Conservation (phyloP, 2,113 vertebrate species). For the Callopanchax toddi region DNA sequence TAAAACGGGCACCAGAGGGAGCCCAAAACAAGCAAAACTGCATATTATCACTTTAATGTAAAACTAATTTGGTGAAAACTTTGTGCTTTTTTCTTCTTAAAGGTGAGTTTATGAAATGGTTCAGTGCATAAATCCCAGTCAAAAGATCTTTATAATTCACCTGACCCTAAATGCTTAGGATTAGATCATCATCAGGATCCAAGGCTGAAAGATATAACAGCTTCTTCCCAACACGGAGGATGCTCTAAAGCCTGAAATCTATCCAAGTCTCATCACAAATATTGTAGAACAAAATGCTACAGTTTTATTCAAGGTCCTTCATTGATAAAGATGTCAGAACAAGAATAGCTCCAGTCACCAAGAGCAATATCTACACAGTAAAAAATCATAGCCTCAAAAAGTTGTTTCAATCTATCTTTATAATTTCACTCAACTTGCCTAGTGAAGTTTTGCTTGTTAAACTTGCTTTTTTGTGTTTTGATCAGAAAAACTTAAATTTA, state of each 20-base stretch:
- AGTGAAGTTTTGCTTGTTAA: too few relatives aligned
- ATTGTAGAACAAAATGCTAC: conserved; percentile 42
- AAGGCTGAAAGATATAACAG: conserved; percentile 48
- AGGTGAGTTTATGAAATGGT: conserved; percentile 34
- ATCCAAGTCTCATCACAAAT: conserved; percentile 48
- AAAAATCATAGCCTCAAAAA: too few relatives aligned
- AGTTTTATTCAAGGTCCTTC: conserved; percentile 48
- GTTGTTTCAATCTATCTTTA: too few relatives aligned
- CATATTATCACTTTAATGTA: not conserved
- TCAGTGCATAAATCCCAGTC: conserved; percentile 45
- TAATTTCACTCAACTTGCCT: too few relatives aligned
- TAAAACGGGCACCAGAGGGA: too few relatives aligned
- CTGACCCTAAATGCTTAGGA: conserved; percentile 58
- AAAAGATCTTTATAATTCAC: conserved; percentile 63
- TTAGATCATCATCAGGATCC: conserved; percentile 55
- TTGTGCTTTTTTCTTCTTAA: conserved; percentile 34
- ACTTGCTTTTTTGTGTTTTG: too few relatives aligned
- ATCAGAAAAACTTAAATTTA: too few relatives aligned
- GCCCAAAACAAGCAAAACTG: too few relatives aligned
- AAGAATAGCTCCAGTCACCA: conserved; percentile 42
- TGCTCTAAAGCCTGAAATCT: conserved; percentile 46
- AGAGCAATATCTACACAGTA: conserved; percentile 15
- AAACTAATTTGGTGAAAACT: conserved; percentile 32
- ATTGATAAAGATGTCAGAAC: conserved; percentile 50
- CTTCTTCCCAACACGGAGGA: conserved; percentile 29